Evolutionary conservation across 2,888 invertebrate genomes (phyloP), one percentile per base, ranked within the genome.

Genomic region (Eretmocerus hayati): DNA sequence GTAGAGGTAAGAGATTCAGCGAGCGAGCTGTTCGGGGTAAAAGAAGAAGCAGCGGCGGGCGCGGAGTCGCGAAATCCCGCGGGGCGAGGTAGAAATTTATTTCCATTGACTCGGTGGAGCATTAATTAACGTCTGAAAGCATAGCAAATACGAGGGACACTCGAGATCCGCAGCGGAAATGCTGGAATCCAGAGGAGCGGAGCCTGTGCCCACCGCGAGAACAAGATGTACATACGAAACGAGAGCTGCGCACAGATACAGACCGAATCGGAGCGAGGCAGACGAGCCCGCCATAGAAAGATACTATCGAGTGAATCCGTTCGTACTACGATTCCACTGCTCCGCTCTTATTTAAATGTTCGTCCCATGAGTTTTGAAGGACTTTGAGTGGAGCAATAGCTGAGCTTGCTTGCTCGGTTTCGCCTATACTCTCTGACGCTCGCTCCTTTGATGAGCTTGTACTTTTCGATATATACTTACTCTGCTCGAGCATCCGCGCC

Each of bases 51-150:
- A n/a, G 32, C 38, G 15, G 13, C 21, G n/a, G 13, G 36, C 30
- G 21, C 21, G 33, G 33, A 33, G 8, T 5, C 33, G 15, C 33
- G 33, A 13, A 40, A 13, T 41, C 39, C 52, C 45, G 36, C 21
- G 22, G 52, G 37, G 26, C 45, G 42, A 33, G 35, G 45, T 11
- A 37, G 30, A 47, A 48, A 49, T 52, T 46, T 49, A 52, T 52
- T 52, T 49, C 37, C 50, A 50, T 53, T 38, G 47, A 38, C 47
- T 47, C 47, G 42, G 41, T 42, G 41, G 47, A 50, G 47, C 53
- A 44, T 50, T 53, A 50, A 55, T 55, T 53, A 55, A 53, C 46
- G 44, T 40, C 44, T 53, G 53, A 55, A 53, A 53, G 52, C 55
- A 46, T 32, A 42, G 44, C 53, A 50, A 53, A 53, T 48, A 55